Evolutionary conservation across 2,888 invertebrate genomes (phyloP), one percentile per base, ranked within the genome.

Genomic region (Leistus spinibarbis): DNA sequence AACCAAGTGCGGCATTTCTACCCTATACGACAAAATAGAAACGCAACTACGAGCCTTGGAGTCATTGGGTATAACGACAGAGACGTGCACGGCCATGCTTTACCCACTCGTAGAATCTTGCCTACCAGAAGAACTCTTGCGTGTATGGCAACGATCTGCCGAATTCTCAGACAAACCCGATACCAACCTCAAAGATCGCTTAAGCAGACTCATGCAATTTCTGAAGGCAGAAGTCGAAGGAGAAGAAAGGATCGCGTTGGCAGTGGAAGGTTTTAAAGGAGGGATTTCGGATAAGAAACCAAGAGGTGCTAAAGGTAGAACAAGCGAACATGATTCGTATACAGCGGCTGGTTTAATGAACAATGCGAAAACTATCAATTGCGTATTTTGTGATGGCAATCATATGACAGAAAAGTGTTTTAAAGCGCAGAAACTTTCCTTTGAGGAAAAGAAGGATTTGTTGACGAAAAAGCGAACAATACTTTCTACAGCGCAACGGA

Each of bases 331-430:
- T 13, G 23, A 19, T n/a, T n/a, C n/a, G 19, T 3, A n/a, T n/a
- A 19, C 19, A 19, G 13, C 20, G 4, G 9, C 63, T n/a, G 13
- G 4, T 62, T 19, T n/a, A n/a, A n/a, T n/a, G n/a, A n/a, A n/a
- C n/a, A n/a, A n/a, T n/a, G n/a, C n/a, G n/a, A n/a, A n/a, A n/a
- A 4, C 54, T 16, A 54, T 54, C 3, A 54, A 54, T 3, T 54
- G 77, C 54, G 76, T 78, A 62, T 77, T 76, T 72, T 76, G 75
- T 24, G 54, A 53, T 20, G 76, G 76, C 24, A 56, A 72, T 2
- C 77, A 79, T 77, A 64, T 76, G 53, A 78, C 76, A 77, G 70
- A 76, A 23, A 63, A 19, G 54, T 80, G 78, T 69, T 76, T 78
- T 72, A 74, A 77, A 69, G 69, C 78, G 56, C 63, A 77, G 17